A percentile compares a stretch with the other conserved stretches of the same genome.
Evolutionary conservation across 2,113 vertebrate species (phyloP).

Genomic region (Serilophus lunatus): DNA sequence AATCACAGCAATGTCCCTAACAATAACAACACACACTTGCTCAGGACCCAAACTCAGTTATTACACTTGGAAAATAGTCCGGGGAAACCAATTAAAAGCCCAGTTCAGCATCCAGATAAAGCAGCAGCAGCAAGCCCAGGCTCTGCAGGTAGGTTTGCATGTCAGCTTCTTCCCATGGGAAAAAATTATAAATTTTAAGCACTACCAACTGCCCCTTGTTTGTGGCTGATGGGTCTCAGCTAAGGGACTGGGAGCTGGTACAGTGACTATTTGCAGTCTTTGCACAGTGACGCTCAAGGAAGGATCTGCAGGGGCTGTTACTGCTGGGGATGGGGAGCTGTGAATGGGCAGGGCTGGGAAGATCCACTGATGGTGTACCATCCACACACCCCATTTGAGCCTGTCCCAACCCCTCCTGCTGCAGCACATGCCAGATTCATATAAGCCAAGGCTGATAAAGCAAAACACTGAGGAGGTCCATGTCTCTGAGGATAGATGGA

Average conservation of each 20-base stretch:
- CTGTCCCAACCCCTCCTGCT: background rate
- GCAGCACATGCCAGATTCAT: background rate
- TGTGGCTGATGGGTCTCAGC: slow-evolving; percentile 5
- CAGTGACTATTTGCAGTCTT: background rate
- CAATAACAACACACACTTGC: background rate
- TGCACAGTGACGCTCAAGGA: background rate
- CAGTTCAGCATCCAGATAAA: slow-evolving; percentile 3
- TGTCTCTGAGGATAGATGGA: background rate
- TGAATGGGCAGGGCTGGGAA: background rate
- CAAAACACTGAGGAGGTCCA: background rate
- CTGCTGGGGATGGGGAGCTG: background rate
- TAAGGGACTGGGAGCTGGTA: background rate
- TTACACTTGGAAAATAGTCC: slow-evolving; percentile 5
- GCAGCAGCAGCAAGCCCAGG: background rate
- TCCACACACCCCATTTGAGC: background rate
- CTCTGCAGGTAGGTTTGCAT: background rate
- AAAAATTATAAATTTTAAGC: slow-evolving; percentile 38
- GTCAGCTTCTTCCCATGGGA: slow-evolving; percentile 26
- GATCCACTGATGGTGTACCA: background rate
- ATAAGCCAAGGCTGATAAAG: background rate
- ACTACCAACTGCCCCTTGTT: slow-evolving; percentile 9
- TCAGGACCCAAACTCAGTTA: background rate
- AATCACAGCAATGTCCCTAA: background rate
- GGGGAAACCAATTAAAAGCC: slow-evolving; percentile 46
- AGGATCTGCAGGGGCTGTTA: background rate